Percentiles rank a stretch among this genome's conserved stretches.
phyloP scores from a whole-genome alignment of 2,888 invertebrate genomes.

The Scrobipalpa costella region DNA sequence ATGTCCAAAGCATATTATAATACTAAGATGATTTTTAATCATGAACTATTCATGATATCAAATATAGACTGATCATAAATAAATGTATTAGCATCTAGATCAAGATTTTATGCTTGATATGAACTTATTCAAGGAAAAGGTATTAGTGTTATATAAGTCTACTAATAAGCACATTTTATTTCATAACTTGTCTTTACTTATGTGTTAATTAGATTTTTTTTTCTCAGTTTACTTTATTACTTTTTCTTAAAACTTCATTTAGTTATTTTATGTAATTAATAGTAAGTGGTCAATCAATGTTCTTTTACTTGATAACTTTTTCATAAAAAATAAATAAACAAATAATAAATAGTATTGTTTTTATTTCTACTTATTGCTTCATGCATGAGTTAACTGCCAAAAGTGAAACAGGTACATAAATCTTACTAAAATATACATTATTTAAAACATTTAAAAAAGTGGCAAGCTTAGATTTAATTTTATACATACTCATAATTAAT shows the following conservation, averaged over 20 bases:
- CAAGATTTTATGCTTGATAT: no score
- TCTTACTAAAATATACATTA: conserved; percentile 19
- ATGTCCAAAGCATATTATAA: background rate
- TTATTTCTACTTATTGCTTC: conserved; percentile 20
- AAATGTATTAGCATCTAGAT: no score
- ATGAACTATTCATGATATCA: conserved; percentile 9
- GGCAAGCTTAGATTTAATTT: background rate
- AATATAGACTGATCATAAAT: background rate
- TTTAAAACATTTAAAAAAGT: background rate
- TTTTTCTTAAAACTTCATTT: background rate
- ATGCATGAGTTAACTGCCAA: conserved; percentile 28
- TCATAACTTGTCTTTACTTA: no score
- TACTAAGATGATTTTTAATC: background rate
- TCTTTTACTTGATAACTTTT: conserved; percentile 3
- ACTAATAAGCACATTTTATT: no score
- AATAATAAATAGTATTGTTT: background rate
- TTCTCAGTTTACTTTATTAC: conserved; percentile 31
- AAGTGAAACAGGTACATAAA: conserved; percentile 34
- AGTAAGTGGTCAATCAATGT: background rate
- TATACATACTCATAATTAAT: background rate
- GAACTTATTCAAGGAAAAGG: no score
- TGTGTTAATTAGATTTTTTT: conserved; percentile 11
- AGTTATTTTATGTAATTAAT: background rate
- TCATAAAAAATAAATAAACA: background rate
- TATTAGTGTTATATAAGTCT: no score